A percentile compares a stretch with the other conserved stretches of the same genome.
Evolutionary conservation across 1,140 invertebrate genomes (phyloP).

Genomic region (Monomorium pharaonis): DNA sequence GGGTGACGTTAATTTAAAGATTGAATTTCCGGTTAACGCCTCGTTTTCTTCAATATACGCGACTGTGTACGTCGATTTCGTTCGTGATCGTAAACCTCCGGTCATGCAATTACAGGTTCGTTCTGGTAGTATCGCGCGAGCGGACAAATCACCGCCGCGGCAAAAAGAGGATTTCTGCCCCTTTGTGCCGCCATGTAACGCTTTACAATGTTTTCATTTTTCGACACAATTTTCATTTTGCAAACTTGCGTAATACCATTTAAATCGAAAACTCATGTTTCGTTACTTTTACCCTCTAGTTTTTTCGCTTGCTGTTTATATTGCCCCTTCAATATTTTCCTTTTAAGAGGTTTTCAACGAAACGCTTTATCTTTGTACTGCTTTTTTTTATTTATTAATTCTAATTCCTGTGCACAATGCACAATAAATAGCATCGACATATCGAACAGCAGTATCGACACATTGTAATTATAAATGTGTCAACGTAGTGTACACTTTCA

Average conservation of each 20-base stretch:
- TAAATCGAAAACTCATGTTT: background rate
- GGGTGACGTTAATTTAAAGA: constrained; percentile 35
- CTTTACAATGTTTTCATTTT: constrained; percentile 9
- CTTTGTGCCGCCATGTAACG: background rate
- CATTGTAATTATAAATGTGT: background rate
- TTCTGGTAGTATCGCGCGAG: background rate
- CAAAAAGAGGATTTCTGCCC: constrained; percentile 1
- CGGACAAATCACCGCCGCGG: background rate
- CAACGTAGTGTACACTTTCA: background rate
- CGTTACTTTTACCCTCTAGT: background rate
- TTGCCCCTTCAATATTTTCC: background rate
- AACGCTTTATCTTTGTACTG: background rate
- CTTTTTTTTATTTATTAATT: constrained; percentile 2
- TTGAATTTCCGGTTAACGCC: constrained; percentile 45
- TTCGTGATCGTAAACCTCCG: constrained; percentile 13
- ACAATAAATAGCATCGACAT: background rate
- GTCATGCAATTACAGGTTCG: constrained; percentile 28
- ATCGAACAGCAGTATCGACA: background rate
- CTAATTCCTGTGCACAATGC: background rate
- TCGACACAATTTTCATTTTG: background rate
- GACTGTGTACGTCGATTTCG: constrained; percentile 15
- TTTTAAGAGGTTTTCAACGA: background rate
- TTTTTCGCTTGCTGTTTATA: background rate
- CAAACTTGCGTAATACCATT: constrained; percentile 13
- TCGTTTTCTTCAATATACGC: constrained; percentile 46